These are phyloP conservation scores for Drosophila neutralis DNA, from an alignment of 2,888 invertebrate species.

Conservation along the genomic window DNA sequence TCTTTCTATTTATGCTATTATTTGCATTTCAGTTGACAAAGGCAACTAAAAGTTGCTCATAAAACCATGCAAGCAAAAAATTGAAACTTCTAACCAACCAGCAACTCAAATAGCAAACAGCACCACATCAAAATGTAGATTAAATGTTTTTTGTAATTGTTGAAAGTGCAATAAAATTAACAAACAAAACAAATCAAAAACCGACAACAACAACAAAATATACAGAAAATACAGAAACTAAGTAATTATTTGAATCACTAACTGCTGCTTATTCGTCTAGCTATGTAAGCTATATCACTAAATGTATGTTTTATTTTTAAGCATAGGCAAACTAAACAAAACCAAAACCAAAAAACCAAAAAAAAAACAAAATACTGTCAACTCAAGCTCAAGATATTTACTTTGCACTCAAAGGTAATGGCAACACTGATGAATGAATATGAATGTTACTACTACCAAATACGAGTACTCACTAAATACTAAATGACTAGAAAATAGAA, in stretches of 20 bases:
- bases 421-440: constrained; percentile 40
- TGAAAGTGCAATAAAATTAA: constrained; percentile 47
- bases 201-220: background rate
- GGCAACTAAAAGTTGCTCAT: constrained; percentile 49
- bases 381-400: constrained; percentile 39
- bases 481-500: constrained; percentile 23
- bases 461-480: constrained; percentile 39
- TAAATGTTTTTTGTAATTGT: constrained; percentile 29
- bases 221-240: constrained; percentile 20
- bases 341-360: background rate
- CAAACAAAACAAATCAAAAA: background rate
- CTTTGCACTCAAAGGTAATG: constrained; percentile 50
- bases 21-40: constrained; percentile 53
- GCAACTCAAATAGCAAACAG: constrained; percentile 6
- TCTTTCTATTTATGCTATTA: constrained; percentile 36
- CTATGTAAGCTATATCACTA: constrained; percentile 51
- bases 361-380: constrained; percentile 7
- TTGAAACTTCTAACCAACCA: constrained; percentile 9
- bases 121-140: constrained; percentile 10
- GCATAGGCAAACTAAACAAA: constrained; percentile 11
- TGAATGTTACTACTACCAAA: constrained; percentile 55
- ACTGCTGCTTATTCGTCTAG: constrained; percentile 61
- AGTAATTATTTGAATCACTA: constrained; percentile 17
- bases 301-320: constrained; percentile 34
- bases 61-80: constrained; percentile 21